These are phyloP conservation scores for Ibidorhyncha struthersii DNA, from an alignment of 2,113 vertebrate genomes.

Conservation along the genomic window DNA sequence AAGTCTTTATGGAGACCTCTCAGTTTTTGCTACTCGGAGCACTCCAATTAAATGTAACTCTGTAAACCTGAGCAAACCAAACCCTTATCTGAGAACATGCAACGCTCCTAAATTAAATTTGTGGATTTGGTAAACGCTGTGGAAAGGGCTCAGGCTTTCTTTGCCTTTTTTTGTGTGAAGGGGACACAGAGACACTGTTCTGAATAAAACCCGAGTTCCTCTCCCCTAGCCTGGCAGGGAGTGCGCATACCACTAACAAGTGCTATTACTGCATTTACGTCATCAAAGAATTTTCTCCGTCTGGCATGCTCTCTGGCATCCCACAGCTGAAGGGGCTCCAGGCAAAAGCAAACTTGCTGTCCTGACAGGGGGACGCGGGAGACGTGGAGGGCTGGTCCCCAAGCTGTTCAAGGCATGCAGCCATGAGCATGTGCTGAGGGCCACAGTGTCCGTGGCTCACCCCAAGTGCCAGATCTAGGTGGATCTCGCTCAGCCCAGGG, in stretches of 20 bases:
- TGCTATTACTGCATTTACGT: conserved; percentile 55
- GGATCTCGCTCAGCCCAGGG: not conserved
- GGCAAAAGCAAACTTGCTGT: conserved; percentile 18
- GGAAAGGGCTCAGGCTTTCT: not conserved
- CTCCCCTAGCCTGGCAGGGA: conserved; percentile 64
- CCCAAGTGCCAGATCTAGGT: fast-evolving
- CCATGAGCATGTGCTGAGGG: not conserved
- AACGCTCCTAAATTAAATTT: conserved; percentile 18
- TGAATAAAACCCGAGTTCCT: not conserved
- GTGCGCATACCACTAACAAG: conserved; percentile 3
- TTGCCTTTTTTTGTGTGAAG: not conserved
- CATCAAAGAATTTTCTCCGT: conserved; percentile 64
- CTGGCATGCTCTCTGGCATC: conserved; percentile 45
- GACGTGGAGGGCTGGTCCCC: not conserved
- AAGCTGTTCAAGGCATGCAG: not conserved
- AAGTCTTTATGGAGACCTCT: conserved; percentile 43
- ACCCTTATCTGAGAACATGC: conserved; percentile 1
- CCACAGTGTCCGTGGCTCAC: fast-evolving
- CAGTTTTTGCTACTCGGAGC: not conserved
- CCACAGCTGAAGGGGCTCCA: conserved; percentile 48
- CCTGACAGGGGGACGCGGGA: not conserved
- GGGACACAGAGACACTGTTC: not conserved
- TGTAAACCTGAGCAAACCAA: conserved; percentile 43
- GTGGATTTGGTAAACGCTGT: not conserved
- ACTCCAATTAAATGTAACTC: conserved; percentile 59